These are phyloP conservation scores for Haemorhous mexicanus DNA, from an alignment of 2,113 vertebrate genomes.

Conservation along the genomic window DNA sequence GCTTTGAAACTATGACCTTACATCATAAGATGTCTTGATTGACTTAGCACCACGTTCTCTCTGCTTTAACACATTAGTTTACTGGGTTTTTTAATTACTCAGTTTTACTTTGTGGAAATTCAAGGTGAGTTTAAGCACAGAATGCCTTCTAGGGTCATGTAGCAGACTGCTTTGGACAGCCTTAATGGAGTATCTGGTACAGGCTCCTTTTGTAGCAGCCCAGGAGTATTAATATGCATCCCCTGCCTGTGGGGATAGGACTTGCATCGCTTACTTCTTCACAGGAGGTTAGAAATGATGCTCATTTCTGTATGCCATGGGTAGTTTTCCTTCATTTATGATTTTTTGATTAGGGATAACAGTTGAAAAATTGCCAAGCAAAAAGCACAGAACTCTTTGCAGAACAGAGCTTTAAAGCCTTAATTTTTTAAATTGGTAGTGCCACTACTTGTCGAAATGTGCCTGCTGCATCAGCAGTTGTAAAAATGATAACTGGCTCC, in stretches of 20 bases:
- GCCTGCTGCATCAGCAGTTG: not conserved
- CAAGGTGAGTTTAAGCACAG: not conserved
- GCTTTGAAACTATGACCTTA: not conserved
- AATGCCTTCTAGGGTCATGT: not conserved
- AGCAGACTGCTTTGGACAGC: not conserved
- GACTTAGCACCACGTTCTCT: not conserved
- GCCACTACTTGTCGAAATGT: not conserved
- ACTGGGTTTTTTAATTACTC: not conserved
- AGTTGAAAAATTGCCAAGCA: conserved; percentile 11
- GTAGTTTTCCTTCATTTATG: not conserved
- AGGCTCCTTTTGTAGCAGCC: not conserved
- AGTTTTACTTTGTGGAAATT: not conserved
- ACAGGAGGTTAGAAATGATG: not conserved
- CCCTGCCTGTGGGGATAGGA: not conserved
- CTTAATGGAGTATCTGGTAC: not conserved
- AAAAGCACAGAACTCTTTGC: not conserved
- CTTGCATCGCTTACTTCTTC: not conserved
- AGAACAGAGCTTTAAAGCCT: not conserved
- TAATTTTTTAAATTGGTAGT: not conserved
- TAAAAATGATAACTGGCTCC: not conserved
- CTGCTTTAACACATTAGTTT: not conserved
- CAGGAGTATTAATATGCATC: not conserved
- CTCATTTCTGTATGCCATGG: not conserved
- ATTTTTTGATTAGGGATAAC: not conserved
- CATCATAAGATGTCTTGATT: not conserved